These are phyloP conservation scores for Hypanus sabinus DNA, from an alignment of 2,113 vertebrate species.

Conservation along the genomic window DNA sequence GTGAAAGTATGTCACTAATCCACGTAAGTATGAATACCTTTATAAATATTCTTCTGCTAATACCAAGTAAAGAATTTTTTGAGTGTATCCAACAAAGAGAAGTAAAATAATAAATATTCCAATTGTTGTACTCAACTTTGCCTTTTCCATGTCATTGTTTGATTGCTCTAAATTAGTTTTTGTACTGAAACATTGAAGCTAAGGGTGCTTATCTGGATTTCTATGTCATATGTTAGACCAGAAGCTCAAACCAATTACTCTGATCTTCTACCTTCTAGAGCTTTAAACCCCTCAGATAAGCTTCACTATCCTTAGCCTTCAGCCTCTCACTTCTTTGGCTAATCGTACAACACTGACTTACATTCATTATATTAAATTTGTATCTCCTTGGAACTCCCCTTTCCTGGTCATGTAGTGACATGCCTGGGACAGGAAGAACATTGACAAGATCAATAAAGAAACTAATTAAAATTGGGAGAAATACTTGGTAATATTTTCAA, in stretches of 20 bases:
- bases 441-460: background rate
- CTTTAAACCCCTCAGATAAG: background rate
- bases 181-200: background rate
- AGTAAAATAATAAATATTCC: background rate
- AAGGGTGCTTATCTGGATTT: background rate
- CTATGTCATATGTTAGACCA: background rate
- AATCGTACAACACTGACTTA: background rate
- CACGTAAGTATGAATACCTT: background rate
- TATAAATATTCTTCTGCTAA: background rate
- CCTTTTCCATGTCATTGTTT: background rate
- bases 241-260: background rate
- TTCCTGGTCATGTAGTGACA: background rate
- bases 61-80: background rate
- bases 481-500: background rate
- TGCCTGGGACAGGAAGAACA: background rate
- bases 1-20: background rate
- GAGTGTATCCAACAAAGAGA: background rate
- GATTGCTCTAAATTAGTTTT: background rate
- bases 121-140: background rate
- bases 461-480: background rate
- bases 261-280: background rate
- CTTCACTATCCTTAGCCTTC: background rate
- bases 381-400: background rate
- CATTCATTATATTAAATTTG: too few relatives aligned
- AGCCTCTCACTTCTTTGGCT: background rate